phyloP scores from a whole-genome alignment of 2,797 vertebrate genomes.

The Mormyrus proboscirostris region DNA sequence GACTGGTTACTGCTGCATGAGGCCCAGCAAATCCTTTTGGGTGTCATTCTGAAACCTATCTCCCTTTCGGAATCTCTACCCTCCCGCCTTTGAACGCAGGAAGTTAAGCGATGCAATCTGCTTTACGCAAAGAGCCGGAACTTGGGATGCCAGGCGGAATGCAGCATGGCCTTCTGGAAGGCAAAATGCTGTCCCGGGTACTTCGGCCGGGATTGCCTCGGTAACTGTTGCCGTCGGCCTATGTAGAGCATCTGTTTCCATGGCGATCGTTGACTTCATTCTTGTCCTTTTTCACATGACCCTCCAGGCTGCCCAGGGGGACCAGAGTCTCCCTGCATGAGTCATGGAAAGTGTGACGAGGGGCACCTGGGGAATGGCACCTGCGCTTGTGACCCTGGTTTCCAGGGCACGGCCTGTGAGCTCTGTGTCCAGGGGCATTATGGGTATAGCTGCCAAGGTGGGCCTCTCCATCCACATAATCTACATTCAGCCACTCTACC shows the following conservation, averaged over 20 bases:
- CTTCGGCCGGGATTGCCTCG: conserved; percentile 79
- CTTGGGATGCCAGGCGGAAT: conserved; percentile 66
- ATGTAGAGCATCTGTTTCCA: neutral
- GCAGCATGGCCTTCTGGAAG: conserved; percentile 61
- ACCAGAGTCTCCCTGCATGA: conserved; percentile 59
- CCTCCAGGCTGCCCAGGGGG: conserved; percentile 80
- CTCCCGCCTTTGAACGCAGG: conserved; percentile 34
- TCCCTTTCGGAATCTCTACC: neutral
- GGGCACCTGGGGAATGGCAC: conserved; percentile 66
- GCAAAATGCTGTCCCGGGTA: conserved; percentile 79
- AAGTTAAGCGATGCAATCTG: conserved; percentile 47
- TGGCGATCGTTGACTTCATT: neutral
- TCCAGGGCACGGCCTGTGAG: conserved; percentile 76
- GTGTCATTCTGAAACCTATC: neutral
- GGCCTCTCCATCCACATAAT: conserved; percentile 7
- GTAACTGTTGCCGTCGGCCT: conserved; percentile 51
- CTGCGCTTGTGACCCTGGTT: conserved; percentile 69
- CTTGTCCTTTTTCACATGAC: neutral
- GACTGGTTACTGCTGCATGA: neutral
- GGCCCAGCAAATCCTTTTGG: neutral
- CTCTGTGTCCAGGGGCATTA: conserved; percentile 67
- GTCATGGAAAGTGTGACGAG: conserved; percentile 69
- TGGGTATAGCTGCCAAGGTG: conserved; percentile 73
- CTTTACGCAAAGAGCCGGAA: conserved; percentile 27
- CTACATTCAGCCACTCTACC: neutral